Base-by-base conservation (phyloP, 2,888 invertebrate genomes). In the Subacronicta megacephala region DNA sequence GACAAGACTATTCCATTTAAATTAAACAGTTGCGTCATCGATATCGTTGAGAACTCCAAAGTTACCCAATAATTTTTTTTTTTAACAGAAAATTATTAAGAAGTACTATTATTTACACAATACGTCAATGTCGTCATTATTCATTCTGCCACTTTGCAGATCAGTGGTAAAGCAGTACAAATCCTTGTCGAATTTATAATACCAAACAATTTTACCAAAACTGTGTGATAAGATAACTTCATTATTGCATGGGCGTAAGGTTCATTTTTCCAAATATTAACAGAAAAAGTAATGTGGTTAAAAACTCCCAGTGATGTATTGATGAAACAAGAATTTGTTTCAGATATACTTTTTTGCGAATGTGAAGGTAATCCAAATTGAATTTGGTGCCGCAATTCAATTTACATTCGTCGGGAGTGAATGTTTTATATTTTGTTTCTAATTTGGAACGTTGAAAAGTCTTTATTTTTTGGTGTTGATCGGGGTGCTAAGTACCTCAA, bases 101-200 rank as follows among this genome's bases (percentile, higher is more conserved):
- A 26, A 26, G 26, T 26, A 7, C 17, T 35, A 45, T 45, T 55
- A 62, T 75, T 70, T 59, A 53, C 46, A 65, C 62, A 79, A 85
- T 83, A 72, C 74, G 80, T 84, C 84, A 81, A 80, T 64, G 79
- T 83, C 82, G 64, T 75, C 83, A 80, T 85, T 79, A 83, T 62
- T 85, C 85, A 84, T 82, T 66, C 79, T 81, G 81, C 78, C 83
- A 75, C 77, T 72, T 80, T 68, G 64, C 65, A 75, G 81, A 83
- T 83, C 82, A 78, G 72, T 75, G 72, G 77, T 75, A 72, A 69
- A 68, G 60, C 57, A 69, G 63, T 62, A 72, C 70, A 69, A 66
- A 69, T 66, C 64, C 66, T 57, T 50, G 45, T 42, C 57, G 63
- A 63, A 53, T 66, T 56, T 56, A 46, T 56, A 63, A 43, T 37